phyloP scores from a whole-genome alignment of 2,113 vertebrate genomes.

The Malurus alboscapulatus region DNA sequence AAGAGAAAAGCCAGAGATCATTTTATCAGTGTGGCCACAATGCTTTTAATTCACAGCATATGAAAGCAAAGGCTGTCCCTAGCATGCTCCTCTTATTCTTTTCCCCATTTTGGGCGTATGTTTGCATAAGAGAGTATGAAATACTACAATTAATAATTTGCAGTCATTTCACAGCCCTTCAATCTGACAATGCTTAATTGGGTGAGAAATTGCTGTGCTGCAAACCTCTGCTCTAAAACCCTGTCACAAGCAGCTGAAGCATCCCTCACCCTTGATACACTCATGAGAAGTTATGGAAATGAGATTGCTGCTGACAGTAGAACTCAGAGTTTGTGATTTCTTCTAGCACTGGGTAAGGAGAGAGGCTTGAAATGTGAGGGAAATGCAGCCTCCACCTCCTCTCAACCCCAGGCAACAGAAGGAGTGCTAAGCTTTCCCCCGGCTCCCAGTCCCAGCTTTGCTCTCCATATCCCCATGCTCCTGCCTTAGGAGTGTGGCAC shows the following conservation, averaged over 20 bases:
- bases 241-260: neutral
- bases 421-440: neutral
- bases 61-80: neutral
- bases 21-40: neutral
- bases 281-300: neutral
- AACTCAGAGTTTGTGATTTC: neutral
- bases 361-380: neutral
- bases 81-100: neutral
- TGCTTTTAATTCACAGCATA: neutral
- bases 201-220: neutral
- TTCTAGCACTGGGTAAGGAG: neutral
- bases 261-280: neutral
- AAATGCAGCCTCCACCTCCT: neutral
- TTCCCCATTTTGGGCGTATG: neutral
- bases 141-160: constrained; percentile 4
- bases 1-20: neutral
- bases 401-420: neutral
- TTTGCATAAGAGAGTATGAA: neutral
- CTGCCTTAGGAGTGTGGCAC: neutral
- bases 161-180: neutral
- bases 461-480: neutral
- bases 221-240: neutral
- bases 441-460: neutral
- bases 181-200: neutral
- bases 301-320: neutral